Evolutionary conservation across 2,113 vertebrate genomes (phyloP).

Genomic region (Hippocampus comes): DNA sequence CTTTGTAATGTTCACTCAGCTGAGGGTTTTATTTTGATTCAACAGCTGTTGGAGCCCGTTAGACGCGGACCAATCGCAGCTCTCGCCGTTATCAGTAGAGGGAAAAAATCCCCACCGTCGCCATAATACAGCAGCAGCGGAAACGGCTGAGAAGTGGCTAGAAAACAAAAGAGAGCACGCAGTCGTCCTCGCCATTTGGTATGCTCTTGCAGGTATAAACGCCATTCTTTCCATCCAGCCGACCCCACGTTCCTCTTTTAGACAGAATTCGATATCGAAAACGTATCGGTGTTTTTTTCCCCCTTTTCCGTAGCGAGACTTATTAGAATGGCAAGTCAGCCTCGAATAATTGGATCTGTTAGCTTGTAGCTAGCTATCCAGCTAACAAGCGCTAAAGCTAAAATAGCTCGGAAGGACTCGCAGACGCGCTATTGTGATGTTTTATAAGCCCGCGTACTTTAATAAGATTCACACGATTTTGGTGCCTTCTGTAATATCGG

Average conservation of each 20-base stretch:
- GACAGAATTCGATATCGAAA: neutral
- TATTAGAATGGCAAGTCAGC: conserved; percentile 44
- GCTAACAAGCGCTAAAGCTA: conserved; percentile 47
- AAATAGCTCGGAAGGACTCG: conserved; percentile 19
- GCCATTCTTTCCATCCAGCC: neutral
- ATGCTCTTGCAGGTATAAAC: conserved; percentile 79
- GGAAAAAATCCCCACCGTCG: conserved; percentile 71
- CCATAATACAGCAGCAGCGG: conserved; percentile 83
- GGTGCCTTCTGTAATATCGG: neutral
- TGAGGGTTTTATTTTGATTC: conserved; percentile 45
- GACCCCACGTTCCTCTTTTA: neutral
- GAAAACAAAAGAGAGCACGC: conserved; percentile 80
- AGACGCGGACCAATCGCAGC: conserved; percentile 57
- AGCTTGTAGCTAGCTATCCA: conserved; percentile 51
- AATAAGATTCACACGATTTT: neutral
- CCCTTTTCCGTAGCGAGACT: neutral
- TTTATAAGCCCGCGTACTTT: conserved; percentile 12
- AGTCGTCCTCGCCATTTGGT: conserved; percentile 75
- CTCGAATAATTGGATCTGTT: conserved; percentile 53
- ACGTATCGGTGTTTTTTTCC: neutral
- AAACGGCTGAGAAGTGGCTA: conserved; percentile 71
- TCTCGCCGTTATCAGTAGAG: conserved; percentile 60
- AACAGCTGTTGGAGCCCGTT: conserved; percentile 61
- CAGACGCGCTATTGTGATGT: neutral
- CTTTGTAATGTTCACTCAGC: neutral